Evolutionary conservation across 2,888 invertebrate species (phyloP).

Genomic region (Catonia carolina): DNA sequence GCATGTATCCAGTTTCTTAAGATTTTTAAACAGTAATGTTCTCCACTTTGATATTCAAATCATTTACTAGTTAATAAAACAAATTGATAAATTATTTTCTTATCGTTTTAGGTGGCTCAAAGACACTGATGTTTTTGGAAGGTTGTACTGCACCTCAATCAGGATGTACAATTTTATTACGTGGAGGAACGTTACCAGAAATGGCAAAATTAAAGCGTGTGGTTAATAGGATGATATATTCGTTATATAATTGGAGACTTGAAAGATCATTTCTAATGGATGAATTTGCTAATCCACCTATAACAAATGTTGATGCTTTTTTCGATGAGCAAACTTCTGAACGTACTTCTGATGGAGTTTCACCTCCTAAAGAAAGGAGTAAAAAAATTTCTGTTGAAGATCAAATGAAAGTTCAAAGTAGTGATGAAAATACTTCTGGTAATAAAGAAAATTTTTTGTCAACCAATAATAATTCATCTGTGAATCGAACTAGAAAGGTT

Average conservation of each 20-base stretch:
- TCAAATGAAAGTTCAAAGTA: background rate
- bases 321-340: slow-evolving; percentile 13
- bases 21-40: no score
- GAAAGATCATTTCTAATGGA: slow-evolving; percentile 88
- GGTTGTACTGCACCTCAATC: slow-evolving; percentile 65
- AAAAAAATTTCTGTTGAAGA: background rate
- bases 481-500: background rate
- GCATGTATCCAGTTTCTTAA: no score
- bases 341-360: background rate
- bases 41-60: no score
- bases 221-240: slow-evolving; percentile 70
- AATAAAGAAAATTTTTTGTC: background rate
- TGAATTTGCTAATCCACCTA: slow-evolving; percentile 70
- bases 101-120: slow-evolving; percentile 53
- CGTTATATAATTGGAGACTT: slow-evolving; percentile 84
- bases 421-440: background rate
- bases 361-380: background rate
- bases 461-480: background rate
- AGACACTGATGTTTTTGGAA: slow-evolving; percentile 91
- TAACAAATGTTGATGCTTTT: slow-evolving; percentile 15
- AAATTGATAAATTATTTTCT: no score
- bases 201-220: slow-evolving; percentile 71
- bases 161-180: slow-evolving; percentile 35
- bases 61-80: no score
- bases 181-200: slow-evolving; percentile 33